phyloP scores from a whole-genome alignment of 2,888 invertebrate species.

The Lampropteryx suffumata region DNA sequence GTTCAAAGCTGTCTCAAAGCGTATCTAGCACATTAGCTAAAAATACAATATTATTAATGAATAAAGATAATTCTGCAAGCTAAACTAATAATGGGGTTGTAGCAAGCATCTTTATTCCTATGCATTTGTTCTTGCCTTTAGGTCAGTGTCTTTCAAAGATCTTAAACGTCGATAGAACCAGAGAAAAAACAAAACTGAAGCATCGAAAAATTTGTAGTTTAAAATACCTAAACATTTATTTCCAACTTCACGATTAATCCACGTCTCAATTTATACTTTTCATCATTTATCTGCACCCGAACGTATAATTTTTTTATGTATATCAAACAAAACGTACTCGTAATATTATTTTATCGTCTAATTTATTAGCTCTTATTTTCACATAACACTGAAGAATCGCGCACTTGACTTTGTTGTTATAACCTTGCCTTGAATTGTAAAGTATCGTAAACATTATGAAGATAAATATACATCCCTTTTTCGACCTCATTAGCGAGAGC shows the following conservation, averaged over 20 bases:
- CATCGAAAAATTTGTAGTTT: not conserved
- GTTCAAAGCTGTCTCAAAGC: conserved; percentile 10
- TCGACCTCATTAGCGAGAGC: conserved; percentile 10
- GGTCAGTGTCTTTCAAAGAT: too few relatives aligned
- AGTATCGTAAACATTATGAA: conserved; percentile 14
- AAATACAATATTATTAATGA: not conserved
- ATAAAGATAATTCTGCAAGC: too few relatives aligned
- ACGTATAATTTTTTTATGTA: too few relatives aligned
- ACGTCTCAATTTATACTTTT: too few relatives aligned
- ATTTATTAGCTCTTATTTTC: conserved; percentile 31
- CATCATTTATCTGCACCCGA: too few relatives aligned
- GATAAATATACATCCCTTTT: conserved; percentile 17
- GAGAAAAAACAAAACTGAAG: not conserved
- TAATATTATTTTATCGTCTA: conserved; percentile 16
- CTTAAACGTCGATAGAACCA: too few relatives aligned
- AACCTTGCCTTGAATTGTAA: conserved; percentile 21
- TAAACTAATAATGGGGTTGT: too few relatives aligned
- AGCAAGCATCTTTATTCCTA: too few relatives aligned
- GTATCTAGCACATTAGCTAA: conserved; percentile 1
- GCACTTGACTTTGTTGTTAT: conserved; percentile 15
- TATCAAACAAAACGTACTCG: too few relatives aligned
- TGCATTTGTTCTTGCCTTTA: too few relatives aligned
- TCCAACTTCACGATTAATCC: too few relatives aligned
- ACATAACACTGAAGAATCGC: conserved; percentile 19
- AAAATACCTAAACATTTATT: not conserved